Evolutionary conservation across 2,113 vertebrate species (phyloP).

Genomic region (Clarias magur): DNA sequence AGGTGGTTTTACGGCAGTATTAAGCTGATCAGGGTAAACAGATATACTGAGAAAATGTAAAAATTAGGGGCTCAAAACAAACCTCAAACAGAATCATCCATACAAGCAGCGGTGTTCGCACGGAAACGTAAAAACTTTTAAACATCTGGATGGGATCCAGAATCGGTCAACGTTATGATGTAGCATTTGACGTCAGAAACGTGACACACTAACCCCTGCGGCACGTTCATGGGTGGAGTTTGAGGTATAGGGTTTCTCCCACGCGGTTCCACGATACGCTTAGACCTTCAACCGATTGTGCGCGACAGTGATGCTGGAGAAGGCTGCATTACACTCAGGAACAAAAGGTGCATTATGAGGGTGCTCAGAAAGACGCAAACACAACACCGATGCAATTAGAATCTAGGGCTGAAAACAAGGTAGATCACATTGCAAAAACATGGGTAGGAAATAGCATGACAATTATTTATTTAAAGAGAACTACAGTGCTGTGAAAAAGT

Average conservation of each 20-base stretch:
- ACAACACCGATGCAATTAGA: background rate
- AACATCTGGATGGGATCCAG: background rate
- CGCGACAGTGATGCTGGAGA: background rate
- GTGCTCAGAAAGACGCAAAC: background rate
- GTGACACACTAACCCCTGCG: background rate
- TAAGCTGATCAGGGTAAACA: background rate
- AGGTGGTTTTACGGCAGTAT: too few species aligned
- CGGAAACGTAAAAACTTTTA: background rate
- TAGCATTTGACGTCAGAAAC: conserved; percentile 15
- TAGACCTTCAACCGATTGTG: background rate
- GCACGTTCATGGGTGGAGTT: background rate
- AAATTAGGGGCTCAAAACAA: too few species aligned
- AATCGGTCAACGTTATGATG: background rate
- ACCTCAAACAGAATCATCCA: background rate
- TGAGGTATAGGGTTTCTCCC: background rate
- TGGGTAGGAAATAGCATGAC: background rate
- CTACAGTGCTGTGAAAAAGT: too few species aligned
- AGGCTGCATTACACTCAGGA: background rate
- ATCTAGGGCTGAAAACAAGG: background rate
- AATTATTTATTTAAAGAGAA: background rate
- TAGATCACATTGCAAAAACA: conserved; percentile 23
- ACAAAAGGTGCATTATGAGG: conserved; percentile 28
- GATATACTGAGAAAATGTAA: background rate
- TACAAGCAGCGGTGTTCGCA: background rate
- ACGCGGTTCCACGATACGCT: background rate